Percentiles rank a stretch among this genome's conserved stretches.
These are phyloP conservation scores for Villa cingulata DNA, from an alignment of 2,888 invertebrate genomes.

Conservation along the genomic window DNA sequence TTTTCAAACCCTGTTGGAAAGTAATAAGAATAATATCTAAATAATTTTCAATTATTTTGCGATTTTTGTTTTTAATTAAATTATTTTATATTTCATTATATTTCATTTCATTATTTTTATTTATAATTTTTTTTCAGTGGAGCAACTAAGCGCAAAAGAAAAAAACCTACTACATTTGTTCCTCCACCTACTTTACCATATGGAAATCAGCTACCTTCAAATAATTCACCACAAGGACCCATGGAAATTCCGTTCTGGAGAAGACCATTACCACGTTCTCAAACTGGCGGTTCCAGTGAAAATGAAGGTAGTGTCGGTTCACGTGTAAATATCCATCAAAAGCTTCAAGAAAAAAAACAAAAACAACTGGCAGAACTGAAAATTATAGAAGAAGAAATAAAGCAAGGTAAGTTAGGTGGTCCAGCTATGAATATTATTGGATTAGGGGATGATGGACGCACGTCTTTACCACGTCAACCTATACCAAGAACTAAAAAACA, in stretches of 20 bases:
- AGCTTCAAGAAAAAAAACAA: constrained; percentile 75
- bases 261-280: constrained; percentile 49
- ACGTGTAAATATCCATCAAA: constrained; percentile 72
- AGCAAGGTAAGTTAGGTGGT: constrained; percentile 60
- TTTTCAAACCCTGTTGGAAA: constrained; percentile 61
- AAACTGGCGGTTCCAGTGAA: constrained; percentile 52
- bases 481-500: constrained; percentile 58
- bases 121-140: constrained; percentile 17
- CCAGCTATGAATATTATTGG: constrained; percentile 38
- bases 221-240: constrained; percentile 25
- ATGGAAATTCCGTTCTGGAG: constrained; percentile 59
- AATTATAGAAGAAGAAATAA: constrained; percentile 75
- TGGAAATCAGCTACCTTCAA: constrained; percentile 12
- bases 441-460: constrained; percentile 39
- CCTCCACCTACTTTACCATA: constrained; percentile 47
- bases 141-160: constrained; percentile 61
- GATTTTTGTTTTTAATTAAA: too few species aligned
- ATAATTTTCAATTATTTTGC: too few species aligned
- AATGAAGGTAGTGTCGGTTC: constrained; percentile 64
- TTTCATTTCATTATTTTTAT: not conserved
- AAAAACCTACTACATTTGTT: constrained; percentile 79
- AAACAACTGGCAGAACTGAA: constrained; percentile 72
- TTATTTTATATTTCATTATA: too few species aligned
- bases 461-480: constrained; percentile 42
- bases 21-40: constrained; percentile 27